Base-by-base conservation (phyloP, 1,140 invertebrate genomes). In the Pseudachorutes palmiensis region DNA sequence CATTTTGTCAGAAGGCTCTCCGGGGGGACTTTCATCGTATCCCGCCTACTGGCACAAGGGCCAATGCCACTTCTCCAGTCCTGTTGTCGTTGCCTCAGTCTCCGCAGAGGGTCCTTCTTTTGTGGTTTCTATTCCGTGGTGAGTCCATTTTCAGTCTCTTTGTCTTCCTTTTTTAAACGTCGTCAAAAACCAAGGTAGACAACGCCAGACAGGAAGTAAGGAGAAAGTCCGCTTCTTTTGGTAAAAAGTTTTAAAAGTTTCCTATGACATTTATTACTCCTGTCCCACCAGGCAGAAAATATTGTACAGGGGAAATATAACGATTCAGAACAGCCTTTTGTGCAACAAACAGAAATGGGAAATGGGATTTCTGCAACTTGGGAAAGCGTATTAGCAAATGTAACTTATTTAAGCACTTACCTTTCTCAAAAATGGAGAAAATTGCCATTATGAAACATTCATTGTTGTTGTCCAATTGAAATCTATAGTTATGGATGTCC, bases 81-180 rank as follows among this genome's bases (percentile, higher is more conserved):
- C 2, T 64, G 63, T 31, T 64, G 63, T 33, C 28, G n/a, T 33
- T 51, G 49, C n/a, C n/a, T 12, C 30, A 22, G 41, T 2, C 3
- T 64, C 2, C 36, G 63, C 12, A 12, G 28, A 29, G 63, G 63
- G 29, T 16, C 9, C 22, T 51, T 64, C 26, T 2, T 28, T 2
- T 24, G 22, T 14, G 63, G 12, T 2, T 28, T 29, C 30, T 64
- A 64, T 48, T 49, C 63, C 2, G 2, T 64, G 41, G 63, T 64
- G 55, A 64, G 63, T 41, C 19, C 36, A 5, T 9, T 41, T 41
- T 9, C 19, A 41, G 19, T 41, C 19, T 9, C 5, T 9, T 41
- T 19, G 19, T 9, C 5, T 41, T 41, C 5, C 19, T 41, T 41
- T 41, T 41, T 19, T 9, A 41, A 41, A 41, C 19, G 5, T 9